Evolutionary conservation across 2,797 vertebrate species (phyloP), one percentile per base, ranked within the genome.

Genomic region (Phyllotis vaccarum): DNA sequence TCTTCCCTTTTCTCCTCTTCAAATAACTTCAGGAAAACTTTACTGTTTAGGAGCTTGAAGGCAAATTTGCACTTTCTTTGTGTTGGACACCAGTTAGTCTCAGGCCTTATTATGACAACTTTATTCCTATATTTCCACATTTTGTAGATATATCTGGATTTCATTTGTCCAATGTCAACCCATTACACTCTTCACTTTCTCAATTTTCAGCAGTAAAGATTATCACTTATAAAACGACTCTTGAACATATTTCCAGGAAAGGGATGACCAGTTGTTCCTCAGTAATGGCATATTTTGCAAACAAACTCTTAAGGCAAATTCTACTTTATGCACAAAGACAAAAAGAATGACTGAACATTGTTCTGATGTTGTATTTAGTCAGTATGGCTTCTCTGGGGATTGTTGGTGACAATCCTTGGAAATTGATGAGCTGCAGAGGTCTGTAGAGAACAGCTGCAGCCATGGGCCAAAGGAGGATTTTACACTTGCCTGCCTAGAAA

Each of bases 401-500:
- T 78, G 34, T 62, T 80, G 54, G 81, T 58, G 89, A 66, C 46
- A 78, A 24, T 56, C 11, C 46, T 5, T 62, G 4, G 16, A 80
- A 56, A 66, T 1, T 1, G n/a, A 56, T 1, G n/a, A 52, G 56
- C 31, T 64, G 31, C 40, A 85, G 54, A 95, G 43, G 34, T 56
- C 80, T 92, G 2, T 29, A 27, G 49, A 93, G 68, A 86, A 37
- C 0, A 72, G 24, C 11, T 10, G n/a, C 4, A 93, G 16, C 90
- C 54, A 79, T 4, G 60, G 54, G 37, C 46, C 81, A 72, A 54
- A 74, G 37, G 29, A 62, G 52, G 87, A 74, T 89, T 72, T 70
- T 62, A 52, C 74, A 58, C 34, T 60, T 24, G 56, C n/a, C 60
- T 94, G 43, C 66, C 89, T 80, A 46, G n/a, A 86, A 96, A 92